These are phyloP conservation scores for Triplophysa siluroides DNA, from an alignment of 2,113 vertebrate genomes.

Conservation along the genomic window DNA sequence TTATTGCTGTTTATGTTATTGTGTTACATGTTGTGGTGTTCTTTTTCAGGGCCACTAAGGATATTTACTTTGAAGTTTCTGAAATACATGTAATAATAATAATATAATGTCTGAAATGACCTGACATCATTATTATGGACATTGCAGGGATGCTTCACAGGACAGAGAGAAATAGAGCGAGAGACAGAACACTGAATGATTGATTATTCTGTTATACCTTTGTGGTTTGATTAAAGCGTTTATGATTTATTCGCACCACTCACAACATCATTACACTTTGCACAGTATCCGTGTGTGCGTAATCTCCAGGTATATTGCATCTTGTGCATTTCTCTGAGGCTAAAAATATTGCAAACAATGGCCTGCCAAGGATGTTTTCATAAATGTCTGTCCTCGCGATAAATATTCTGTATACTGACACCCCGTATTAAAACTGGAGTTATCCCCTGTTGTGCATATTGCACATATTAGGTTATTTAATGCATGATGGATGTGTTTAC, in stretches of 20 bases:
- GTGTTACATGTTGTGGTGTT: not conserved
- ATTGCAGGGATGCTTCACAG: constrained; percentile 42
- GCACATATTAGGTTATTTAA: constrained; percentile 62
- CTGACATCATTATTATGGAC: constrained; percentile 41
- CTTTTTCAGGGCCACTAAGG: too few species aligned
- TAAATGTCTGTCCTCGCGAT: constrained; percentile 38
- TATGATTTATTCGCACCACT: constrained; percentile 74
- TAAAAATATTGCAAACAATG: constrained; percentile 52
- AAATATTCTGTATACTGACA: constrained; percentile 28
- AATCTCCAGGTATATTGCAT: constrained; percentile 44
- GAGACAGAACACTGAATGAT: constrained; percentile 64
- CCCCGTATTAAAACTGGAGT: constrained; percentile 54
- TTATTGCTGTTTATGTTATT: not conserved
- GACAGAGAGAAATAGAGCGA: constrained; percentile 46
- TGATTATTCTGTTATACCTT: constrained; percentile 70
- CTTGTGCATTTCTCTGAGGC: constrained; percentile 51
- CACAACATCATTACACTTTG: constrained; percentile 71
- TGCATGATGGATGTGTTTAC: constrained; percentile 74
- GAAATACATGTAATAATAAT: not conserved
- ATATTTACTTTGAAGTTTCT: not conserved
- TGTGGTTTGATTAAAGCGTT: constrained; percentile 73
- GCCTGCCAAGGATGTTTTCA: constrained; percentile 48
- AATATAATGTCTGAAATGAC: not conserved
- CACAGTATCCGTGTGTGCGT: constrained; percentile 48
- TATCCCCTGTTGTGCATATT: constrained; percentile 47